Evolutionary conservation across 2,888 invertebrate species (phyloP).

Genomic region (Tetranychus truncatus): DNA sequence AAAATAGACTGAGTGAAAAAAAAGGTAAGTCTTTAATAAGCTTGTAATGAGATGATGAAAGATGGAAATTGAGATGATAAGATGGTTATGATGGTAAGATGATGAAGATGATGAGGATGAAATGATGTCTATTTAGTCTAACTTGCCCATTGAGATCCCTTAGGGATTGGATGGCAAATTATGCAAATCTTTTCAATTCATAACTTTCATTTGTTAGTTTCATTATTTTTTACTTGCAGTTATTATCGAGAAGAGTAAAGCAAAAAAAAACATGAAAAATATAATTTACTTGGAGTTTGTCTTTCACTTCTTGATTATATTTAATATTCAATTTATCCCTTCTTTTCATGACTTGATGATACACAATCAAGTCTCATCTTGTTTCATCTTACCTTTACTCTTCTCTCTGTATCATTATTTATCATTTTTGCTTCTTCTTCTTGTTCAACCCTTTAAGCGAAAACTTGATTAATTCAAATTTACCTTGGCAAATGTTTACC

Average conservation of each 20-base stretch:
- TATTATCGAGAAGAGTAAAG: too few species aligned
- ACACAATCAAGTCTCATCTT: too few species aligned
- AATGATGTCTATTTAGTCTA: not conserved
- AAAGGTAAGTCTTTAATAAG: conserved; percentile 1
- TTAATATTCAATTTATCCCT: too few species aligned
- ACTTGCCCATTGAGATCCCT: not conserved
- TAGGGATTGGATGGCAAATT: not conserved
- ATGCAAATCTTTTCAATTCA: not conserved
- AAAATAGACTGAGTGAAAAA: not conserved
- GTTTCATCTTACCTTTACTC: too few species aligned
- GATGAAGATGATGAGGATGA: not conserved
- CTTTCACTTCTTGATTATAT: too few species aligned
- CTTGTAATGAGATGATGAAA: conserved; percentile 1
- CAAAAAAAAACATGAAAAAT: too few species aligned
- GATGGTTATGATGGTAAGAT: not conserved
- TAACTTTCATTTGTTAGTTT: too few species aligned
- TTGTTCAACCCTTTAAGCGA: not conserved
- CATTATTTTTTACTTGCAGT: too few species aligned
- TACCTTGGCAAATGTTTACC: not conserved
- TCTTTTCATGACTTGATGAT: too few species aligned
- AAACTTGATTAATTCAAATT: not conserved
- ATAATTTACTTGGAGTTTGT: too few species aligned
- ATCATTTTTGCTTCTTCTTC: not conserved
- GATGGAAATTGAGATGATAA: not conserved
- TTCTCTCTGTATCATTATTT: not conserved